These are phyloP conservation scores for Anthrax anthrax DNA, from an alignment of 2,888 invertebrate species.

Conservation along the genomic window DNA sequence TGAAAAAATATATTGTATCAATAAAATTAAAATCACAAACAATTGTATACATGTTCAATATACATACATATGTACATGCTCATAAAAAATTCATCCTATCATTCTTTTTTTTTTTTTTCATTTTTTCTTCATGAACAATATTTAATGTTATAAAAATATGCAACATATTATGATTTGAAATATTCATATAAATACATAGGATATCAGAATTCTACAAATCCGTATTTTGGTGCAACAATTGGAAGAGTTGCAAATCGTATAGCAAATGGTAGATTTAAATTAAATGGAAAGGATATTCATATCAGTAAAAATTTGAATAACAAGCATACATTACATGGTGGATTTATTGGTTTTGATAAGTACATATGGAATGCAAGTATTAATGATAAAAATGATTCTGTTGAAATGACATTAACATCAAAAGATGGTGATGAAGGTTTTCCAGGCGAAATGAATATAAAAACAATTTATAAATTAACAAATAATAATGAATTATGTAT, in stretches of 20 bases:
- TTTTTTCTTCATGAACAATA: too few species aligned
- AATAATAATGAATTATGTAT: conserved; percentile 60
- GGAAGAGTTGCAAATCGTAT: conserved; percentile 80
- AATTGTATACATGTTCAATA: too few species aligned
- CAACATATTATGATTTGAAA: too few species aligned
- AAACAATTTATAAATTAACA: conserved; percentile 54
- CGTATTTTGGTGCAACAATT: conserved; percentile 77
- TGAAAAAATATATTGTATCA: too few species aligned
- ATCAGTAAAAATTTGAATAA: conserved; percentile 58
- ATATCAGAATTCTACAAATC: conserved; percentile 50
- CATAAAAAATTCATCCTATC: too few species aligned
- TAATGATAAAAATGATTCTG: conserved; percentile 23
- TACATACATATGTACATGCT: too few species aligned
- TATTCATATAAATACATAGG: conserved; percentile 33
- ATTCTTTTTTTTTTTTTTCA: too few species aligned
- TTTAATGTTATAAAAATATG: too few species aligned
- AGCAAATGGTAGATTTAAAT: conserved; percentile 50
- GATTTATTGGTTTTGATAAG: conserved; percentile 69
- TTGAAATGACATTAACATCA: conserved; percentile 62
- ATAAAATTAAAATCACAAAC: too few species aligned
- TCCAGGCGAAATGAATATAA: conserved; percentile 66
- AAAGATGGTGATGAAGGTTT: conserved; percentile 74
- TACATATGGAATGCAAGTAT: conserved; percentile 45
- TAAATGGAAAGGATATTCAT: conserved; percentile 52
- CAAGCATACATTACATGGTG: conserved; percentile 68